A percentile compares a stretch with the other conserved stretches of the same genome.
Conservation (phyloP, 2,888 invertebrate genomes). For the Eupithecia subumbrata region DNA sequence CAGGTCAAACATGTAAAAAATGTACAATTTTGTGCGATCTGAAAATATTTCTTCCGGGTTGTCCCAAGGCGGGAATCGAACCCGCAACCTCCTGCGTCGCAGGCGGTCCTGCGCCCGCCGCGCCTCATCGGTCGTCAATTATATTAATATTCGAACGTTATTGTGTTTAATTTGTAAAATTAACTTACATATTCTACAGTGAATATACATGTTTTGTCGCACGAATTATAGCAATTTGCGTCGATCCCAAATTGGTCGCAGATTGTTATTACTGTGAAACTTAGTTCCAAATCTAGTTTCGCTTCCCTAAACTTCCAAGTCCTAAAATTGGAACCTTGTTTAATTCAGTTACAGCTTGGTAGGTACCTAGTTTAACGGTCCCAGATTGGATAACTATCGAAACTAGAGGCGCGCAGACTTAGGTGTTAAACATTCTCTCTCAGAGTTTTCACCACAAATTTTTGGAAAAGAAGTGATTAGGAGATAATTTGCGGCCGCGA, state of each 20-base stretch:
- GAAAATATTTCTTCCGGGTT: no score
- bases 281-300: slow-evolving; percentile 23
- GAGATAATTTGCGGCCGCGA: no score
- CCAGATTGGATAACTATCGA: slow-evolving; percentile 37
- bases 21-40: no score
- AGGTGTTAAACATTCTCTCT: not conserved
- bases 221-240: slow-evolving; percentile 3
- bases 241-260: slow-evolving; percentile 20
- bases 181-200: not conserved
- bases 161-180: no score
- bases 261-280: slow-evolving; percentile 14
- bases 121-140: no score
- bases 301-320: slow-evolving; percentile 23
- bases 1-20: no score
- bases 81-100: no score
- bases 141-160: no score
- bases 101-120: no score
- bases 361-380: slow-evolving; percentile 27
- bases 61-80: no score
- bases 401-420: slow-evolving; percentile 27
- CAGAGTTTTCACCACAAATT: no score
- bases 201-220: not conserved
- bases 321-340: slow-evolving; percentile 31
- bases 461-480: no score
- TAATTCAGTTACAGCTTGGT: slow-evolving; percentile 35